Conservation (phyloP, 2,797 vertebrate genomes). For the Podargus strigoides region DNA sequence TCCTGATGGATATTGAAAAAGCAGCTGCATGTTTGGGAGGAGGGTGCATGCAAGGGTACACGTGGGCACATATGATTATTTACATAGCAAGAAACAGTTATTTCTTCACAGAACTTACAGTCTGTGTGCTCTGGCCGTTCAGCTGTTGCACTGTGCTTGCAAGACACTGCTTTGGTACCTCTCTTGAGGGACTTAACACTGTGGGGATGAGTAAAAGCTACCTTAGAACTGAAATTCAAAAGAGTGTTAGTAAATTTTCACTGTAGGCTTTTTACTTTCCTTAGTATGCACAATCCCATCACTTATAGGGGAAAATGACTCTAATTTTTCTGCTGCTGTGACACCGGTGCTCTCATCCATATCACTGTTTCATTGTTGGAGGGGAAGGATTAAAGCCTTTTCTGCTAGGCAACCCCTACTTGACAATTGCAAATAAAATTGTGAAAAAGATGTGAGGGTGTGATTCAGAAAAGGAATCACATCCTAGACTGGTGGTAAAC, state of each 20-base stretch:
- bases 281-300: not conserved
- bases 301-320: not conserved
- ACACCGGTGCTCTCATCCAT: not conserved
- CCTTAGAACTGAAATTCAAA: not conserved
- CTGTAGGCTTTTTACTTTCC: not conserved
- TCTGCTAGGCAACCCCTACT: not conserved
- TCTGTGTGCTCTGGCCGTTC: not conserved
- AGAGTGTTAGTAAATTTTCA: not conserved
- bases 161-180: not conserved
- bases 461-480: conserved; percentile 1
- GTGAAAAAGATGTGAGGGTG: not conserved
- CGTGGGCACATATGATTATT: not conserved
- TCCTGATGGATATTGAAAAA: not conserved
- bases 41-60: not conserved
- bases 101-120: not conserved
- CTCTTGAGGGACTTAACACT: not conserved
- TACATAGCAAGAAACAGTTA: not conserved
- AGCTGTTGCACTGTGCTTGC: not conserved
- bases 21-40: not conserved
- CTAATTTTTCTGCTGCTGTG: not conserved
- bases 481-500: conserved; percentile 7
- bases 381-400: not conserved
- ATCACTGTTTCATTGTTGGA: not conserved
- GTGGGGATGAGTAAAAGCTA: not conserved
- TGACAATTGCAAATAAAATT: conserved; percentile 12